Evolutionary conservation across 1,140 invertebrate genomes (phyloP), one percentile per base, ranked within the genome.

Genomic region (Bactericera cockerelli): DNA sequence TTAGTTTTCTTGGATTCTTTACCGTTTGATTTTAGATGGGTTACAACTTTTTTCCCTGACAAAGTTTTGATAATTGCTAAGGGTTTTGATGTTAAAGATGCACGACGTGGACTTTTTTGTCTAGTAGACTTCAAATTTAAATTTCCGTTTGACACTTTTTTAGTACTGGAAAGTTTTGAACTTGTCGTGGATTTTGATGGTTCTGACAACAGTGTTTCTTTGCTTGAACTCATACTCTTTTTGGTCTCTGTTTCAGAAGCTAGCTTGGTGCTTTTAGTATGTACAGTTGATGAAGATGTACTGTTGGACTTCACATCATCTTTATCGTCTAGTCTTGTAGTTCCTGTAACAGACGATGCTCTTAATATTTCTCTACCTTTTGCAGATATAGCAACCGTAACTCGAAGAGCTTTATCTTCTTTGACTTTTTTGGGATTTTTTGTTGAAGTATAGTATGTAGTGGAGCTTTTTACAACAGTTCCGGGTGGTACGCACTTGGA

Each of bases 331-430:
- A 49, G 68, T n/a, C n/a, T n/a, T 21, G 39, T 21, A 4, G 42
- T 38, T 21, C 62, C 38, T 2, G 66, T 63, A 6, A 60, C 11
- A 60, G 55, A 60, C 24, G 69, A 72, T 24, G 70, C 63, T n/a
- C 64, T 62, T 11, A 73, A 60, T 14, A 73, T 62, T 59, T 76
- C 72, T 59, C 69, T 73, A 0, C 73, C 75, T 66, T 73, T 76
- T 2, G 73, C 66, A 6, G 73, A 74, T 38, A 77, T 72, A 0
- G 72, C 68, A 0, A 74, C 70, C 4, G 71, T 70, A 1, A 75
- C 69, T 58, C 73, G 75, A 13, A 74, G 25, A 0, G 68, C 65
- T 67, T 77, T 78, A 22, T 76, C 72, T 59, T 74, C 69, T 1
- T 64, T 72, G 39, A 61, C 62, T 60, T 66, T 70, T 59, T 55